Base-by-base conservation (phyloP, 2,797 vertebrate genomes). In the Oryzias sinensis region DNA sequence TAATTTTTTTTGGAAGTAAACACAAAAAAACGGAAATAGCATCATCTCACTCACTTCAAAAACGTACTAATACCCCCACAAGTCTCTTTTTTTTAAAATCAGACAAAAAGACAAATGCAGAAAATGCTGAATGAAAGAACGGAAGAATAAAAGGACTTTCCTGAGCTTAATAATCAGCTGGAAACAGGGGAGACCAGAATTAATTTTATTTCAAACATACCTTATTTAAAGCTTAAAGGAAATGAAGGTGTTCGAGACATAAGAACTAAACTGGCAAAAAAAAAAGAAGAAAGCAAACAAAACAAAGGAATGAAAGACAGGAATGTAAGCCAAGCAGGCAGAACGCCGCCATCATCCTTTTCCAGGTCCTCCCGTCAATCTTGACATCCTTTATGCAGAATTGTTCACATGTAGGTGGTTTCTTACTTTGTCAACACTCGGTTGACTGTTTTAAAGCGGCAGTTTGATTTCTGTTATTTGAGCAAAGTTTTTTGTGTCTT, bases 341-440 rank as follows among this genome's bases (percentile, higher is more conserved):
- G 62, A 80, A 58, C 11, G 68, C 62, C 78, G 77, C 49, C 55
- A 82, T 76, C 73, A 59, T 76, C 76, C 72, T 65, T 65, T 56
- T 87, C 80, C 80, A 80, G 69, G 79, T 85, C 65, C 49, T 49
- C 56, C 72, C 6, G 81, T 85, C 87, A 87, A 84, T 88, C 83
- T 85, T 20, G 1, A 24, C 4, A 13, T 44, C 42, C 56, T 64
- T 76, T 69, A 67, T 49, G 62, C 18, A 18, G 43, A 61, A 53
- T 53, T 74, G 70, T 67, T 84, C 56, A 49, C 64, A 67, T 70
- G 75, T 75, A 68, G 77, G 73, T 75, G 77, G 77, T 69, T 74
- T 70, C 75, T 74, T 45, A 63, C 72, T 79, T 77, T 77, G 72
- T 65, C 20, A 43, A 76, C 60, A 63, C 77, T 15, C 22, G 14